Percentiles rank a stretch among this genome's conserved stretches.
These are phyloP conservation scores for Lynx canadensis DNA, from an alignment of 2,113 vertebrate species.

Conservation along the genomic window DNA sequence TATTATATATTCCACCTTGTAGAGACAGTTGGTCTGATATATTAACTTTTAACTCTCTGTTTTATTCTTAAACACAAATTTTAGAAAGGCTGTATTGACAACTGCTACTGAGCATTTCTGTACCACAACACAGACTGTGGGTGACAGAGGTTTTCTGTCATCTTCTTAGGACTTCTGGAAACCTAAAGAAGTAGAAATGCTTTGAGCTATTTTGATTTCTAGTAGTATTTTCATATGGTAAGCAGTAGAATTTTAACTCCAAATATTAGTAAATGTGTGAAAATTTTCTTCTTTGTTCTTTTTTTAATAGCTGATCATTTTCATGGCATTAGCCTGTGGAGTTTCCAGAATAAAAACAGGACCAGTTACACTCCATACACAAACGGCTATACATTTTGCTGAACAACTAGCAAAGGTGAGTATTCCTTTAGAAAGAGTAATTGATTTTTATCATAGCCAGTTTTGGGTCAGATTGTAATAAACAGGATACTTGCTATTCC, in stretches of 20 bases:
- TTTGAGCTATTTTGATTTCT: neutral
- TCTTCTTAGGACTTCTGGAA: neutral
- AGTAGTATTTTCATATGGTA: slow-evolving; percentile 4
- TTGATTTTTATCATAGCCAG: neutral
- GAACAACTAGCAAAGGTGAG: slow-evolving; percentile 94
- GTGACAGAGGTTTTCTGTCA: neutral
- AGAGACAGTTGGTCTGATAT: neutral
- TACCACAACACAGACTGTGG: neutral
- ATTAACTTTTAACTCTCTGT: neutral
- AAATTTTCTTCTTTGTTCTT: slow-evolving; percentile 19
- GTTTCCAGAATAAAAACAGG: slow-evolving; percentile 94
- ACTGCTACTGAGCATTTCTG: neutral
- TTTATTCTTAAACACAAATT: slow-evolving; percentile 41
- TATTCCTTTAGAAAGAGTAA: neutral
- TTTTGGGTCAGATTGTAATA: neutral
- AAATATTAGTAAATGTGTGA: slow-evolving; percentile 5
- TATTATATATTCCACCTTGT: neutral
- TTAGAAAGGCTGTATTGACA: neutral
- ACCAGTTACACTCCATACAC: slow-evolving; percentile 94
- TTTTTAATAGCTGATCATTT: slow-evolving; percentile 92
- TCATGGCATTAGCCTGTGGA: slow-evolving; percentile 97
- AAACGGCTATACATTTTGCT: slow-evolving; percentile 96
- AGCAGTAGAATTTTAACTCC: neutral
- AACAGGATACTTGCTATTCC: neutral
- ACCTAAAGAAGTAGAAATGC: neutral